These are phyloP conservation scores for Coracopsis vasa DNA, from an alignment of 2,113 vertebrate species.

Conservation along the genomic window DNA sequence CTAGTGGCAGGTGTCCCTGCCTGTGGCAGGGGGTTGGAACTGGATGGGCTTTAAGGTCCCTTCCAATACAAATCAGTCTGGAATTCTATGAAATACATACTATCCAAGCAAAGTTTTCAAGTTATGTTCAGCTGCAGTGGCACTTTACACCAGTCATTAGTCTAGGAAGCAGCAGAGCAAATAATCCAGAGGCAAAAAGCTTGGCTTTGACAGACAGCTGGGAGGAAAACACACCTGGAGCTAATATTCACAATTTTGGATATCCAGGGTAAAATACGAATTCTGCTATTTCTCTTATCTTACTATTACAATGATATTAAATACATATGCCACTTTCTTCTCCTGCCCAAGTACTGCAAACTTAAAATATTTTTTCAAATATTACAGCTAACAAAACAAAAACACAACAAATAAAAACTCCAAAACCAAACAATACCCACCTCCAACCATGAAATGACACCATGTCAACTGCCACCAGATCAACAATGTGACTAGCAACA, in stretches of 20 bases:
- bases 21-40: neutral
- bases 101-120: neutral
- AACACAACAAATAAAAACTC: neutral
- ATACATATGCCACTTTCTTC: neutral
- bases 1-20: neutral
- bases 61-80: neutral
- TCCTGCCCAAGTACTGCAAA: neutral
- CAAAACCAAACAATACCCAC: no score
- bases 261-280: neutral
- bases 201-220: neutral
- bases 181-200: neutral
- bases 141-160: neutral
- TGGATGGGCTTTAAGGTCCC: neutral
- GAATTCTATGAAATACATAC: neutral
- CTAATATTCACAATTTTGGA: neutral
- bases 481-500: neutral
- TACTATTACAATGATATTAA: neutral
- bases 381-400: neutral
- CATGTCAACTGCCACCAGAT: neutral
- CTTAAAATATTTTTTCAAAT: neutral
- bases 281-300: neutral
- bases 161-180: neutral
- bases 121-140: neutral
- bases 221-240: neutral
- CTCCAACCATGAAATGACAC: neutral